These are phyloP conservation scores for Drosophila macrothrix DNA, from an alignment of 2,888 invertebrate species.

Conservation along the genomic window DNA sequence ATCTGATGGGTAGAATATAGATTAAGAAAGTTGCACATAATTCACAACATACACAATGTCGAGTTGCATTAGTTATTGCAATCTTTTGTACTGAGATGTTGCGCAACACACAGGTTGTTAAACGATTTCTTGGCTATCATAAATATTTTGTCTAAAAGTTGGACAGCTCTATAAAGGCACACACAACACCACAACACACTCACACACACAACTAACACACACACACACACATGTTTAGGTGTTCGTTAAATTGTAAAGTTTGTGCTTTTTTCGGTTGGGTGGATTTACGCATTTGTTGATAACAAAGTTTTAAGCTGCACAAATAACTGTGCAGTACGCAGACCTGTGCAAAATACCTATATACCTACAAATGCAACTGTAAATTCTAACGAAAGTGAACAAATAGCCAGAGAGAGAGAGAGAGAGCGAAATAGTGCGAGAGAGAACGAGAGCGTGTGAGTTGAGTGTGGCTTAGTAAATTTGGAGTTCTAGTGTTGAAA, in stretches of 20 bases:
- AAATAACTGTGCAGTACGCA: constrained; percentile 62
- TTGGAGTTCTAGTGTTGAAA: constrained; percentile 46
- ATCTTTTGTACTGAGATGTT: constrained; percentile 15
- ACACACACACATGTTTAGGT: constrained; percentile 13
- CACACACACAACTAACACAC: not conserved
- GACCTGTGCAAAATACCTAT: constrained; percentile 22
- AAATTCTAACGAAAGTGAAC: constrained; percentile 43
- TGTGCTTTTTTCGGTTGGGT: constrained; percentile 62
- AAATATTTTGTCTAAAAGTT: constrained; percentile 76
- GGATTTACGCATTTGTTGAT: constrained; percentile 79
- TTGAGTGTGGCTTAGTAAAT: constrained; percentile 48
- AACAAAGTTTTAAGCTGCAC: constrained; percentile 75
- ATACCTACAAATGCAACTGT: constrained; percentile 15
- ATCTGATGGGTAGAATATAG: not conserved
- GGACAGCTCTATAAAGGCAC: constrained; percentile 58
- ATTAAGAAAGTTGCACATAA: constrained; percentile 3
- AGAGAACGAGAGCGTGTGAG: constrained; percentile 19
- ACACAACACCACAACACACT: constrained; percentile 3
- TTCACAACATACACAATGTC: constrained; percentile 5
- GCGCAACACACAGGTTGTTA: constrained; percentile 51
- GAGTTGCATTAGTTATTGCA: constrained; percentile 17
- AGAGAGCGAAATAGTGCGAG: not conserved
- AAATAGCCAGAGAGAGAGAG: not conserved
- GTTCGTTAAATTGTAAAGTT: constrained; percentile 65
- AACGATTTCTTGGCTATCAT: constrained; percentile 72